phyloP scores from a whole-genome alignment of 2,888 invertebrate species.

The Beris chalybata region DNA sequence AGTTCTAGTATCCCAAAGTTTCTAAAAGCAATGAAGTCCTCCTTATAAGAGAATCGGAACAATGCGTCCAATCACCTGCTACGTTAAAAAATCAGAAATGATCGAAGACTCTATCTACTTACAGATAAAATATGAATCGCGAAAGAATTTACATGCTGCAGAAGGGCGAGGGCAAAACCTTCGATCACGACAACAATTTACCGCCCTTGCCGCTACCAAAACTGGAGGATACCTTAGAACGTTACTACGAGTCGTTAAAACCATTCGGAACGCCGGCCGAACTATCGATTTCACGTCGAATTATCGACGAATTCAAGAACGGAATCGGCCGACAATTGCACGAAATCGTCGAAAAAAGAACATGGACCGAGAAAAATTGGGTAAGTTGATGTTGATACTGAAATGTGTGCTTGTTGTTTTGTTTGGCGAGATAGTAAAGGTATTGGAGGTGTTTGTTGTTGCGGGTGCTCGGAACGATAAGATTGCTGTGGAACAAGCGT shows the following conservation, averaged over 20 bases:
- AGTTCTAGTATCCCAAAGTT: too few relatives aligned
- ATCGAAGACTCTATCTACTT: too few relatives aligned
- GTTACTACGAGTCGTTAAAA: slow-evolving; percentile 59
- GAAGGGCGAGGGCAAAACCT: slow-evolving; percentile 54
- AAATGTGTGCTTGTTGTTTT: too few relatives aligned
- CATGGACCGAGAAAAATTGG: slow-evolving; percentile 60
- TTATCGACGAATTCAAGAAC: slow-evolving; percentile 58
- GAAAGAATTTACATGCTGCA: slow-evolving; percentile 48
- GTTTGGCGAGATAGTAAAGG: too few relatives aligned
- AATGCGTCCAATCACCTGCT: too few relatives aligned
- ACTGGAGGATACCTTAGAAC: slow-evolving; percentile 58
- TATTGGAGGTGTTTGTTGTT: too few relatives aligned
- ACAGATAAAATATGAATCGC: slow-evolving; percentile 46
- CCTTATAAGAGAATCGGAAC: too few relatives aligned
- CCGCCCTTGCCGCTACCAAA: slow-evolving; percentile 61
- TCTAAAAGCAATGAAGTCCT: too few relatives aligned
- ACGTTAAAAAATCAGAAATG: too few relatives aligned
- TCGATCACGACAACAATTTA: slow-evolving; percentile 58
- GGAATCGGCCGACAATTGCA: slow-evolving; percentile 60
- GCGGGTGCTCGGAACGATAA: too few relatives aligned
- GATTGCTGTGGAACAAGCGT: too few relatives aligned
- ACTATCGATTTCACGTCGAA: slow-evolving; percentile 52
- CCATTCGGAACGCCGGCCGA: slow-evolving; percentile 58
- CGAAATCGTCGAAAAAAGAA: slow-evolving; percentile 54
- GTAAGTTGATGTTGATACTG: slow-evolving; percentile 41